Base-by-base conservation (phyloP, 1,140 invertebrate genomes). In the Lepidurus arcticus region DNA sequence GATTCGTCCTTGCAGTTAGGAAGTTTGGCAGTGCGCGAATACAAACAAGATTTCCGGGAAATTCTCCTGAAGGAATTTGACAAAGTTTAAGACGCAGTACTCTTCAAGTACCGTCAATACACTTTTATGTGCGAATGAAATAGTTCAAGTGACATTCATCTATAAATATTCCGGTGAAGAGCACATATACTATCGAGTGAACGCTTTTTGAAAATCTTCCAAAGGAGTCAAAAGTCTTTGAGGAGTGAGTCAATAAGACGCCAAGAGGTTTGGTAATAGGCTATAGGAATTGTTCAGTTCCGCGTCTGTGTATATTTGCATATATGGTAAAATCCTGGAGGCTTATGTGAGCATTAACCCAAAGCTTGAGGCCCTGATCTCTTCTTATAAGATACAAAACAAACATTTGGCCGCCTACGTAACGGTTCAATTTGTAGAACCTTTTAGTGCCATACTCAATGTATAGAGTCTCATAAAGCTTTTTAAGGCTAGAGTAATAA, bases 341-440 rank as follows among this genome's bases (percentile, higher is more conserved):
- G 16, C 21, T 65, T 65, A n/a, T 13, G 5, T n/a, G 13, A 16
- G 21, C 53, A 65, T 65, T 13, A 65, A 65, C 53, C 53, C 53
- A 65, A 65, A 65, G 53, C 53, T 65, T 13, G 16, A 16, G 53
- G 53, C 53, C 21, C 4, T n/a, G 3, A 34, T 34, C 34, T 34
- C 53, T 21, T 65, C 53, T 65, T 65, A 11, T 21, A n/a, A 4
- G 13, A 26, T 26, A 65, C 4, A 65, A 65, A 65, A 65, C 7
- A 47, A 11, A 7, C 53, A 65, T 16, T 65, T 65, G n/a, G 53
- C 53, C 53, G 53, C 53, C 53, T 65, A 65, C 53, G 53, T 65
- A 65, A 65, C 21, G 34, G 21, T 21, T 65, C 53, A 65, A 65
- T 16, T 13, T 34, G 34, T 34, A 34, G 53, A 65, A 1, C 21